A percentile compares a stretch with the other conserved stretches of the same genome.
These are phyloP conservation scores for Mesembrinibis cayennensis DNA, from an alignment of 2,113 vertebrate species.

Conservation along the genomic window DNA sequence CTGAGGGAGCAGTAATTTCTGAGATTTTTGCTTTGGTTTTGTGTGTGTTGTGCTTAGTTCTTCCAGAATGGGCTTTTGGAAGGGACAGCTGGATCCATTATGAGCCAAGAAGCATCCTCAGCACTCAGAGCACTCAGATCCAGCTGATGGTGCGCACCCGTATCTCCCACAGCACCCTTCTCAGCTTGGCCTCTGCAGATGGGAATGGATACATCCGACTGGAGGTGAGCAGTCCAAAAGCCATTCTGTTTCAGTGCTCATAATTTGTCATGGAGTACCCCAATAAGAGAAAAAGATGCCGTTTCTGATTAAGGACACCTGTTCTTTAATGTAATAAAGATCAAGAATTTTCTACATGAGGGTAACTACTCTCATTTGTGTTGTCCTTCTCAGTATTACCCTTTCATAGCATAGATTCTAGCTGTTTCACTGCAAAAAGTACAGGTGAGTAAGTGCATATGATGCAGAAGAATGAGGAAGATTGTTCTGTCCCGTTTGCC, in stretches of 20 bases:
- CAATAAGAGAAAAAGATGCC: neutral
- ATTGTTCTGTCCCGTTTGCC: neutral
- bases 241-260: neutral
- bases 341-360: neutral
- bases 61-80: conserved; percentile 87
- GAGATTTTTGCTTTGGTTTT: neutral
- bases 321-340: neutral
- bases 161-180: conserved; percentile 72
- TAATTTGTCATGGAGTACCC: neutral
- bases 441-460: neutral
- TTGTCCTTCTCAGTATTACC: neutral
- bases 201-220: conserved; percentile 72
- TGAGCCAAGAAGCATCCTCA: conserved; percentile 73
- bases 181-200: conserved; percentile 77
- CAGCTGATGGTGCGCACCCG: conserved; percentile 85
- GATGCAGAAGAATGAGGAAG: neutral
- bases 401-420: neutral
- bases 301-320: neutral
- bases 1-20: neutral
- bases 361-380: neutral
- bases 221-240: conserved; percentile 70
- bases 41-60: conserved; percentile 57
- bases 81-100: conserved; percentile 77
- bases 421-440: neutral
- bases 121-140: conserved; percentile 68